Evolutionary conservation across 1,140 invertebrate genomes (phyloP), one percentile per base, ranked within the genome.

Genomic region (Maconellicoccus hirsutus): DNA sequence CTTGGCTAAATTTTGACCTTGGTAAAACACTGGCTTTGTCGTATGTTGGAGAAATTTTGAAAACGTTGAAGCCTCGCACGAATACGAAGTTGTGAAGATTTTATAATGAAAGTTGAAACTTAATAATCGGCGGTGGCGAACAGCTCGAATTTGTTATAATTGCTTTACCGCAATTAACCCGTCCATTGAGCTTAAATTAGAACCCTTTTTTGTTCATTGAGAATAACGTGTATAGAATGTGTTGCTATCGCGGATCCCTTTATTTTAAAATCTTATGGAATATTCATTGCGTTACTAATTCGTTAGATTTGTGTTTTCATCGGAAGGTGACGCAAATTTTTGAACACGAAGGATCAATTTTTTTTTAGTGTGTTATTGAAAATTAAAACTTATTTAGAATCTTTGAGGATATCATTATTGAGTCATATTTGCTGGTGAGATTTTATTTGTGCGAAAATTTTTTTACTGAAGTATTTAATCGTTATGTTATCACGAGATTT

Each of bases 101-200:
- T 14, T 52, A 52, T 52, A 52, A 52, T 52, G n/a, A 16, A 52
- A 52, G 42, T 52, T 52, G 42, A 52, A 52, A 52, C 42, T 52
- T 52, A 52, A 52, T 6, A 52, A 6, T 52, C 4, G 10, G 42
- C 16, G 2, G 6, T 52, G n/a, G 42, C 16, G 42, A 52, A 52
- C 42, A 52, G n/a, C 42, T 52, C 42, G 42, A 16, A 52, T 52
- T 52, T 52, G 42, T 52, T 52, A 52, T 52, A 52, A 52, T 52
- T 52, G 42, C 42, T 52, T 52, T 19, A 52, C 42, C 42, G 42
- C 42, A 52, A 52, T 52, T 52, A 52, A 52, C 42, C 42, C 42
- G 42, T 52, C 42, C 42, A 19, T 14, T 52, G 42, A 52, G 42
- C n/a, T 52, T 52, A 52, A 52, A 52, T 52, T 52, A 2, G 42